Conservation (phyloP, 2,113 vertebrate species). For the Syngnathoides biaculeatus region DNA sequence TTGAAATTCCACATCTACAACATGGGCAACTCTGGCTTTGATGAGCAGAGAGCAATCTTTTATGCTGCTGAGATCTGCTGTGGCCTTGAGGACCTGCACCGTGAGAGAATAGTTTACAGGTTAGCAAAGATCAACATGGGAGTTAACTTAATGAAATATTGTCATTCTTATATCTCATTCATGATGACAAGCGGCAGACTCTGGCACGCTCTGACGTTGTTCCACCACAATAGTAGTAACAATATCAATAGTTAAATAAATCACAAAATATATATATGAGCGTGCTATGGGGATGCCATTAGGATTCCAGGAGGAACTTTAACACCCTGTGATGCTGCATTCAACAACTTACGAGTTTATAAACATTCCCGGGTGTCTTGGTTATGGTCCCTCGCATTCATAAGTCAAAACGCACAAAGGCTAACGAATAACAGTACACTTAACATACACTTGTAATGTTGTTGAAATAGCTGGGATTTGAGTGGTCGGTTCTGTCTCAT, state of each 20-base stretch:
- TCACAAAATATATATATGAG: neutral
- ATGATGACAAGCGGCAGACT: neutral
- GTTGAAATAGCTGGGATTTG: too few species aligned
- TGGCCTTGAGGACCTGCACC: slow-evolving; percentile 87
- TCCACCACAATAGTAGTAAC: neutral
- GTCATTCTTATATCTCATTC: too few species aligned
- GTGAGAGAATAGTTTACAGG: slow-evolving; percentile 90
- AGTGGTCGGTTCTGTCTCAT: too few species aligned
- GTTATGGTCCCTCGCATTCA: too few species aligned
- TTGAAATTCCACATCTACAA: slow-evolving; percentile 94
- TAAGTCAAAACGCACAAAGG: too few species aligned
- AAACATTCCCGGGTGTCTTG: too few species aligned
- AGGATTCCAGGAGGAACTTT: too few species aligned
- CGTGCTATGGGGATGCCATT: too few species aligned
- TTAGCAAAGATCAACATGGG: slow-evolving; percentile 39
- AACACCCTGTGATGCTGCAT: too few species aligned
- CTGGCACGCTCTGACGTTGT: neutral
- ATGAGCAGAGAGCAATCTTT: slow-evolving; percentile 86
- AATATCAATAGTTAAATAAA: neutral
- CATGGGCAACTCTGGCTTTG: slow-evolving; percentile 86
- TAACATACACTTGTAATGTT: too few species aligned
- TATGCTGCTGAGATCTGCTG: slow-evolving; percentile 91
- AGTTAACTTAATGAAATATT: neutral
- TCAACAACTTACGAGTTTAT: too few species aligned
- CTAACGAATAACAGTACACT: too few species aligned